These are phyloP conservation scores for Shargacucullia verbasci DNA, from an alignment of 2,888 invertebrate species.

Conservation along the genomic window DNA sequence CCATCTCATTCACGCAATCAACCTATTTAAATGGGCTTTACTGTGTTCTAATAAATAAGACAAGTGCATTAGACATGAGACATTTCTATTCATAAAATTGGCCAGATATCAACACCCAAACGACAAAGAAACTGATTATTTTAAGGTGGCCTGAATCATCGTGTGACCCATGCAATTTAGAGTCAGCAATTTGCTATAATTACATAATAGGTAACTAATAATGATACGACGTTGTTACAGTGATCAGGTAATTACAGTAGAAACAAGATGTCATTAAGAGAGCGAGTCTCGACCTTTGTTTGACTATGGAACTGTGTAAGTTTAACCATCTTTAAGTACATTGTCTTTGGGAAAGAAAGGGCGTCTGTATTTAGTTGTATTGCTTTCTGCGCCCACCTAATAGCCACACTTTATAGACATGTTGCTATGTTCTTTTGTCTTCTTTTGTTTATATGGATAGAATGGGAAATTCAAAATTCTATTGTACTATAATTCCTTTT, in stretches of 20 bases:
- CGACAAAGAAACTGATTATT: conserved; percentile 33
- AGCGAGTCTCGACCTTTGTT: conserved; percentile 23
- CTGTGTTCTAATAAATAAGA: conserved; percentile 37
- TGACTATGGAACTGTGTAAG: conserved; percentile 12
- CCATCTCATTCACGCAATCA: conserved; percentile 7
- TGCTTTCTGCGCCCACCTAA: background rate
- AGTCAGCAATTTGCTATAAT: conserved; percentile 42
- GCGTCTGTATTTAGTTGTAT: background rate
- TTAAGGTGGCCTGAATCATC: conserved; percentile 41
- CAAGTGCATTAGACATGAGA: conserved; percentile 53
- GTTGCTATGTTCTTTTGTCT: no score
- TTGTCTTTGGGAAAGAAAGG: conserved; percentile 7
- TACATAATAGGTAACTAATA: conserved; percentile 42
- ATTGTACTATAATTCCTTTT: no score
- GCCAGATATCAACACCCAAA: conserved; percentile 29
- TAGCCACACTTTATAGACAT: no score
- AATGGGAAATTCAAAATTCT: no score
- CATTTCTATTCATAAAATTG: conserved; percentile 48
- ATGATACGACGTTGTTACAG: conserved; percentile 42
- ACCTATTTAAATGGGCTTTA: conserved; percentile 11
- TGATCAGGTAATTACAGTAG: conserved; percentile 41
- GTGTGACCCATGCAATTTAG: conserved; percentile 37
- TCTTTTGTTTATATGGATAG: no score
- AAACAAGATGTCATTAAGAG: conserved; percentile 46
- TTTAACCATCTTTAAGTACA: conserved; percentile 3